phyloP scores from a whole-genome alignment of 1,140 invertebrate genomes.

The Tetranychus cinnabarinus region DNA sequence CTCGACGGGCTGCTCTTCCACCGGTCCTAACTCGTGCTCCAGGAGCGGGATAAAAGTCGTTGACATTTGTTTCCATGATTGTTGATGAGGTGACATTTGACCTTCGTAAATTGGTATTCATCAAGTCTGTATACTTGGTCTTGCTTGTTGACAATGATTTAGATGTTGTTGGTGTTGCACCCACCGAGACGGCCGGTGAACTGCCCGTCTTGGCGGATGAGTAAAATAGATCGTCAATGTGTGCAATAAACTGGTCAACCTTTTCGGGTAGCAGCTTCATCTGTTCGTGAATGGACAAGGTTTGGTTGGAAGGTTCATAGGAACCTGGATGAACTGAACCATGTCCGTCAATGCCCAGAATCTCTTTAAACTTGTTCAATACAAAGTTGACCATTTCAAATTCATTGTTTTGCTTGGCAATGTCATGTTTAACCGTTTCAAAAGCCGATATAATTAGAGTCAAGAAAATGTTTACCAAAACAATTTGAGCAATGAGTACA shows the following conservation, averaged over 20 bases:
- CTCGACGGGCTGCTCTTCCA: no score
- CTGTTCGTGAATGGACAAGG: conserved; percentile 12
- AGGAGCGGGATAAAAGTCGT: no score
- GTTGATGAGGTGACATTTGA: no score
- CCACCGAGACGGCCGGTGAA: not conserved
- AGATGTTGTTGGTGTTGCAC: no score
- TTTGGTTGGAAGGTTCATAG: not conserved
- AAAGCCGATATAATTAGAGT: conserved; percentile 31
- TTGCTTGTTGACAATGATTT: no score
- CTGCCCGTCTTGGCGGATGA: not conserved
- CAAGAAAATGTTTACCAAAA: conserved; percentile 32
- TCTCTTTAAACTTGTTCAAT: conserved; percentile 20
- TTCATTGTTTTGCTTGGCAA: conserved; percentile 21
- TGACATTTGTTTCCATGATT: no score
- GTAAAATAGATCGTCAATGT: conserved; percentile 24
- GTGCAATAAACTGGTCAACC: conserved; percentile 22
- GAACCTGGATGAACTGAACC: conserved; percentile 2
- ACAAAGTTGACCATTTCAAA: conserved; percentile 27
- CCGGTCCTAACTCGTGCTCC: no score
- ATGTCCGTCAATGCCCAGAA: conserved; percentile 10
- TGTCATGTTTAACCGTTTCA: conserved; percentile 18
- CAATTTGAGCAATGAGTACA: conserved; percentile 26
- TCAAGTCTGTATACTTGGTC: no score
- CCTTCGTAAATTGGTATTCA: no score
- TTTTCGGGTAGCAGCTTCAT: conserved; percentile 22